A percentile compares a stretch with the other conserved stretches of the same genome.
Evolutionary conservation across 2,888 invertebrate species (phyloP).

Genomic region (Tuberolachnus salignus): DNA sequence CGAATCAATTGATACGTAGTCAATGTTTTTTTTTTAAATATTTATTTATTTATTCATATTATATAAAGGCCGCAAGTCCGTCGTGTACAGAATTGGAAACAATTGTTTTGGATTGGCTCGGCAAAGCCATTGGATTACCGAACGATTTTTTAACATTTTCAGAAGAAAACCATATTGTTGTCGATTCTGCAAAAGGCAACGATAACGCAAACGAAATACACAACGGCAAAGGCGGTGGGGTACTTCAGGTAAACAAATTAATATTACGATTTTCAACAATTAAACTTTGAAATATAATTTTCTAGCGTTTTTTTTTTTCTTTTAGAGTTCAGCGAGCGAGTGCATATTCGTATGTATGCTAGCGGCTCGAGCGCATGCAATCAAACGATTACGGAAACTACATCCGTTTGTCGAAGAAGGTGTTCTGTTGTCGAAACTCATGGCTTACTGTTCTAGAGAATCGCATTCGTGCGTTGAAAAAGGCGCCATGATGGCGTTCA

Average conservation of each 20-base stretch:
- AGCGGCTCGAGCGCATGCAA: constrained; percentile 87
- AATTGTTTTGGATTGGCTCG: constrained; percentile 94
- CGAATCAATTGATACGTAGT: not conserved
- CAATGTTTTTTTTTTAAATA: not conserved
- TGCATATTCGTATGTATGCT: constrained; percentile 90
- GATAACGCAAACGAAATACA: constrained; percentile 4
- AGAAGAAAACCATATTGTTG: constrained; percentile 62
- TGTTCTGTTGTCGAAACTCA: constrained; percentile 85
- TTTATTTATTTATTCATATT: constrained; percentile 61
- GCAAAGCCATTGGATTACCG: constrained; percentile 92
- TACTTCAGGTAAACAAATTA: constrained; percentile 80
- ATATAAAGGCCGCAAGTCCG: constrained; percentile 87
- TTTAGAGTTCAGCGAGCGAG: constrained; percentile 92
- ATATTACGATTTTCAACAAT: no score
- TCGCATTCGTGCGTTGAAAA: constrained; percentile 93
- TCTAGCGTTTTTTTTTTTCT: not conserved
- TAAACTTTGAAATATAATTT: not conserved
- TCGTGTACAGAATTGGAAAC: constrained; percentile 96
- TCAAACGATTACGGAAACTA: constrained; percentile 82
- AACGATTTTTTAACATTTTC: constrained; percentile 83
- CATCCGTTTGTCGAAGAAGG: constrained; percentile 90
- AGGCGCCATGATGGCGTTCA: constrained; percentile 92
- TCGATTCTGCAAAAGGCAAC: constrained; percentile 1
- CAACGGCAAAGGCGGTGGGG: constrained; percentile 66
- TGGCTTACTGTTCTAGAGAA: constrained; percentile 90